Base-by-base conservation (phyloP, 2,797 vertebrate genomes). In the Hirundo rustica region DNA sequence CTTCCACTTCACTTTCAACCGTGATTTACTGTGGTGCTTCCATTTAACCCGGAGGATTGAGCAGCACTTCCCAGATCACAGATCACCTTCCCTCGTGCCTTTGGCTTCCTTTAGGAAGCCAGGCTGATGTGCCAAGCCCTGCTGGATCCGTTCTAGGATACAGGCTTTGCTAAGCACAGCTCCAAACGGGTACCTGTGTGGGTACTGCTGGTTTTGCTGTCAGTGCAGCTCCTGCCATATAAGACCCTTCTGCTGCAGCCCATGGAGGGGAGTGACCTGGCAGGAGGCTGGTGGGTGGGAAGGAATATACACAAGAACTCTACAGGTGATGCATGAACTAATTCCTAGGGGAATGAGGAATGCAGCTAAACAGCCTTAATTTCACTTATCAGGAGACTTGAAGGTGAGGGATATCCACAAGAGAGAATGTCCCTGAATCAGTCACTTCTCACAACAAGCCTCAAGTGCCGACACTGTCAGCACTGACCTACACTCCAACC, bases 1-100 rank as follows among this genome's bases (percentile, higher is more conserved):
- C 62, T 78, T 88, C 66, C 89, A 96, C 51, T 61, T 81, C 73
- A 20, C 87, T 95, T 85, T 92, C 92, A 87, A 11, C 71, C 40
- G 77, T 71, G 92, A 89, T 95, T 92, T 88, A 92, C 85, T 74
- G 75, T 3, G 42, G 65, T 47, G 93, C 61, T 47, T 68, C 76
- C 72, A n/a, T 67, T 64, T 50, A 83, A 77, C 75, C 48, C 0
- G 0, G 53, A 91, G 85, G 68, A 88, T 57, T 66, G 86, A 78
- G 85, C 17, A 92, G 62, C 66, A 57, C 76, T 85, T 92, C 71
- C 87, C 48, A 70, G 67, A 44, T 89, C 78, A 73, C 71, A 45
- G 38, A 61, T 3, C 25, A 40, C 40, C 32, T 78, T 58, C 40
- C 77, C 80, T 51, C 1, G 0, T 58, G 73, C 70, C 62, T 93